Evolutionary conservation across 2,888 invertebrate species (phyloP).

Genomic region (Melitaea athalia): DNA sequence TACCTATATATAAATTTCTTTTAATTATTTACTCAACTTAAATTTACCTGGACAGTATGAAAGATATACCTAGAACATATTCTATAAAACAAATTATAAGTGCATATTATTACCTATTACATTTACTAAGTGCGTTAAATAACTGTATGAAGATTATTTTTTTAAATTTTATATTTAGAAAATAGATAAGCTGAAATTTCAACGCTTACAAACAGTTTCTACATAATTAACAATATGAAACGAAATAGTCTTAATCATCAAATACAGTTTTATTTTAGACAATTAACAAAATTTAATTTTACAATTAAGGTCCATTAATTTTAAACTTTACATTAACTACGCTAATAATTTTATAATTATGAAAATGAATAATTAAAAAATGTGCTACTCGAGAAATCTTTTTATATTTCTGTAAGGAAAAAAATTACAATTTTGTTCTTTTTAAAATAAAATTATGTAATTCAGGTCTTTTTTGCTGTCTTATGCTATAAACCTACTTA

Average conservation of each 20-base stretch:
- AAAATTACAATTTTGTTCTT: too few relatives aligned
- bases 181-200: background rate
- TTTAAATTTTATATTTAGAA: background rate
- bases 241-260: background rate
- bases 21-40: constrained; percentile 13
- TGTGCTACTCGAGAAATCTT: background rate
- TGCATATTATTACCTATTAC: too few relatives aligned
- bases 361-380: background rate
- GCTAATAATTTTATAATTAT: background rate
- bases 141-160: background rate
- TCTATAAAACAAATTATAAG: background rate
- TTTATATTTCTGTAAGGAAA: too few relatives aligned
- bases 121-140: background rate
- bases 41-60: background rate
- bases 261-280: constrained; percentile 2
- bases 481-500: too few relatives aligned
- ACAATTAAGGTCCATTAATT: constrained; percentile 3
- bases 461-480: too few relatives aligned
- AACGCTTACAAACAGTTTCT: background rate
- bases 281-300: constrained; percentile 4
- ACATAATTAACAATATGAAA: background rate
- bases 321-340: background rate
- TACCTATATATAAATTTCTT: constrained; percentile 40
- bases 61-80: background rate
- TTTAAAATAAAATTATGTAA: too few relatives aligned